phyloP scores from a whole-genome alignment of 2,797 vertebrate genomes.

The Coracias cyanogaster region DNA sequence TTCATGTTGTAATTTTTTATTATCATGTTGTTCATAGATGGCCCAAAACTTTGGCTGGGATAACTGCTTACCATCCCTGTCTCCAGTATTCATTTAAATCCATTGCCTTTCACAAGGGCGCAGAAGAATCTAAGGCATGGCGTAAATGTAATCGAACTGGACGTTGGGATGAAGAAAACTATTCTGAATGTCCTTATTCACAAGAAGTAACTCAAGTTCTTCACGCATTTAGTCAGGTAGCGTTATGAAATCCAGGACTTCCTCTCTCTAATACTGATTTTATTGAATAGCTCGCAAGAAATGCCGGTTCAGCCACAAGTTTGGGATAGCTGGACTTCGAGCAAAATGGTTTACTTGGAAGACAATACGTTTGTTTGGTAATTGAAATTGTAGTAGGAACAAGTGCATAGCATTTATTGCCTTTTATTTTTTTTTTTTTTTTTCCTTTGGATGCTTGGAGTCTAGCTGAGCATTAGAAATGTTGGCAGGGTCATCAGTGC shows the following conservation, averaged over 20 bases:
- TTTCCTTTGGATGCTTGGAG: background rate
- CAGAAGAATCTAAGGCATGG: conserved; percentile 87
- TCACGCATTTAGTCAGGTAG: conserved; percentile 90
- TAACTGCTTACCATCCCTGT: conserved; percentile 87
- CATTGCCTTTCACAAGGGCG: conserved; percentile 61
- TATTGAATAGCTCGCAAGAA: background rate
- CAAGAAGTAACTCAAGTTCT: conserved; percentile 88
- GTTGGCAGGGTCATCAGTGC: background rate
- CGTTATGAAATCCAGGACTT: background rate
- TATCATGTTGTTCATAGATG: conserved; percentile 80
- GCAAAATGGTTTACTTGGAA: background rate
- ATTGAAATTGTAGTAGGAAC: background rate
- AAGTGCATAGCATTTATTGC: background rate
- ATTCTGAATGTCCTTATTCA: conserved; percentile 89
- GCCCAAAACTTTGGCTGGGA: conserved; percentile 90
- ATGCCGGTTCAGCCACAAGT: background rate
- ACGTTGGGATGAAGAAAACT: conserved; percentile 89
- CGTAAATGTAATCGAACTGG: conserved; percentile 87
- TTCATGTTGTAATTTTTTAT: background rate
- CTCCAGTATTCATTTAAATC: conserved; percentile 80
- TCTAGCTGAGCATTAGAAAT: background rate
- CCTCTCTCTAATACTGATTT: background rate
- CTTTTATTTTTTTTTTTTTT: background rate
- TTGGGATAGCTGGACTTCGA: background rate
- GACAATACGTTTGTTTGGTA: background rate